Base-by-base conservation (phyloP, 2,797 vertebrate genomes). In the Eleutherodactylus coqui region DNA sequence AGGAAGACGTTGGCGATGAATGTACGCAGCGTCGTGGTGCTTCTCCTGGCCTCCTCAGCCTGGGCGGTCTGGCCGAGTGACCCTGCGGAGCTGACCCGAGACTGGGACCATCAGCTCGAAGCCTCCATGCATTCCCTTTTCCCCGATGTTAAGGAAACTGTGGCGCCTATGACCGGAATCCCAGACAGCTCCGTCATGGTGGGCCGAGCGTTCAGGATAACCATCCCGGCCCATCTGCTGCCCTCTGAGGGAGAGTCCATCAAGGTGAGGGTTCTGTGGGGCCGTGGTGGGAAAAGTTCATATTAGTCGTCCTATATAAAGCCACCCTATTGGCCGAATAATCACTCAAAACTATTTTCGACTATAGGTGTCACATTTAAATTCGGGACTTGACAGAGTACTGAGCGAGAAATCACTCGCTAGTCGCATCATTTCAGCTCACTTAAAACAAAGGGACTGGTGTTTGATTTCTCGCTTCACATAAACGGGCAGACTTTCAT, bases 71-170 rank as follows among this genome's bases (percentile, higher is more conserved):
- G 95, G 94, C 92, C 95, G 67, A 94, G 93, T 3, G 93, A 93
- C 36, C 91, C 96, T 0, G 88, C 93, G 27, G 96, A 96, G 86
- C 91, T 95, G 24, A 75, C 94, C 88, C 94, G 91, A n/a, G 95
- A 95, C 90, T 91, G 96, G 93, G 94, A 96, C 79, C 90, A 93
- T 82, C 95, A 97, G 90, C 93, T 98, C 11, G 98, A 99, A 91
- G 97, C 98, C 21, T 99, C 97, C 89, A 98, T 99, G 98, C 95
- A 95, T 90, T 97, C 97, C 0, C 90, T 97, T 85, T 94, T 98
- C 0, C 93, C 91, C 0, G 95, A 96, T 55, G 92, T 97, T 27
- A 95, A 92, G 16, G 96, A 96, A 85, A 91, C 90, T 11, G 93
- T 94, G 77, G 95, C 93, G 0, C 93, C 94, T 0, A 92, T 95